phyloP scores from a whole-genome alignment of 2,797 vertebrate species.

The Xiphophorus birchmanni region DNA sequence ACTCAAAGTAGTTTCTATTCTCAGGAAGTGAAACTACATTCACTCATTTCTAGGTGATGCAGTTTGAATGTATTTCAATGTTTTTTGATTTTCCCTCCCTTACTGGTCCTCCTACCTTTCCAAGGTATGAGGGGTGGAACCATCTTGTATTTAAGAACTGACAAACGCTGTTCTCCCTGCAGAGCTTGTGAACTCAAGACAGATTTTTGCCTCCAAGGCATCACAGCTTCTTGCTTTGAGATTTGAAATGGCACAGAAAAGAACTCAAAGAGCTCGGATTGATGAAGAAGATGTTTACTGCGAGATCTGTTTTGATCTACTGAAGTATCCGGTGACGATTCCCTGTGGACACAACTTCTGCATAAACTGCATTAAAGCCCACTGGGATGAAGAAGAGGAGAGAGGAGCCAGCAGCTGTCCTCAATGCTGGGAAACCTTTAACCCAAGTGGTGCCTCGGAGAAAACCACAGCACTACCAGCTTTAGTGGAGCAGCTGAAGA shows the following conservation, averaged over 20 bases:
- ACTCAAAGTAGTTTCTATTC: too few relatives aligned
- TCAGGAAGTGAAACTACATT: too few relatives aligned
- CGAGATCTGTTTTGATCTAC: not conserved
- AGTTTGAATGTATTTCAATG: too few relatives aligned
- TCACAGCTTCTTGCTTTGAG: not conserved
- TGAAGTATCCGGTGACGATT: not conserved
- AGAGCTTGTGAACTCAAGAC: not conserved
- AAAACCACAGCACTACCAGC: not conserved
- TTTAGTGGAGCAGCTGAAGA: not conserved
- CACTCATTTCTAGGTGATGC: too few relatives aligned
- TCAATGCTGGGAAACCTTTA: not conserved
- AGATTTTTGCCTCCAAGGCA: not conserved
- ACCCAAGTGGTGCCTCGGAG: not conserved
- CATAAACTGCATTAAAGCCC: not conserved
- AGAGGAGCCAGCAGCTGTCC: not conserved
- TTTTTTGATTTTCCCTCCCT: too few relatives aligned
- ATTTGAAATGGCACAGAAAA: not conserved
- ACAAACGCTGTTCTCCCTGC: not conserved
- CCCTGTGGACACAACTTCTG: not conserved
- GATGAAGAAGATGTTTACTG: not conserved
- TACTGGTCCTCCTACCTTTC: too few relatives aligned
- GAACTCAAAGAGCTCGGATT: not conserved
- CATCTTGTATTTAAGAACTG: too few relatives aligned
- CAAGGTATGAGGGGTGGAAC: too few relatives aligned
- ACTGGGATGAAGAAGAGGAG: not conserved